Evolutionary conservation across 2,888 invertebrate genomes (phyloP).

Genomic region (Phaonia tiefii): DNA sequence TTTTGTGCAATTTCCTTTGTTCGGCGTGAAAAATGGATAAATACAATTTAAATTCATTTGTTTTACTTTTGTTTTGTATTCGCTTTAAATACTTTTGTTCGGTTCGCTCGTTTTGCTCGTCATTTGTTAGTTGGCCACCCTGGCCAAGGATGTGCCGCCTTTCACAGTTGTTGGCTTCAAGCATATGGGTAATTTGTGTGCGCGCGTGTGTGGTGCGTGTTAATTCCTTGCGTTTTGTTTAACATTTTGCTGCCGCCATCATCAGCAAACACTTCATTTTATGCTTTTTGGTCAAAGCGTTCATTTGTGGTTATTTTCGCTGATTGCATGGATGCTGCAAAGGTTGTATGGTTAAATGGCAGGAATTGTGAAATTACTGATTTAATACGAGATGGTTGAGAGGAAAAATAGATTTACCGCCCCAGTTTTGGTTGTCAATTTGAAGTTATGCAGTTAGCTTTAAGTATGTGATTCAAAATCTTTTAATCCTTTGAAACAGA

Average conservation of each 20-base stretch:
- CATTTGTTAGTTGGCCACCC: constrained; percentile 31
- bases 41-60: constrained; percentile 50
- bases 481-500: no score
- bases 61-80: constrained; percentile 6
- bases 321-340: constrained; percentile 20
- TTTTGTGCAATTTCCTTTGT: constrained; percentile 32
- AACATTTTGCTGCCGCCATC: constrained; percentile 20
- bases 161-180: constrained; percentile 33
- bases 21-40: constrained; percentile 45
- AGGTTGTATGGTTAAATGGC: no score
- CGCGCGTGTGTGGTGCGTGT: background rate
- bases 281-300: constrained; percentile 28
- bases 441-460: no score
- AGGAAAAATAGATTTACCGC: no score
- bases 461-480: no score
- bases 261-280: constrained; percentile 24
- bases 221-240: constrained; percentile 24
- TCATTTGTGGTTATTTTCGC: constrained; percentile 34
- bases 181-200: constrained; percentile 7
- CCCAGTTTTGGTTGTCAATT: no score
- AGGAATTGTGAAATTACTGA: no score
- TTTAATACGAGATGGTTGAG: no score
- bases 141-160: background rate
- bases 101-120: background rate
- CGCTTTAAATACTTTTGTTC: no score